Conservation (phyloP, 2,888 invertebrate genomes). For the Halocaridina rubra region DNA sequence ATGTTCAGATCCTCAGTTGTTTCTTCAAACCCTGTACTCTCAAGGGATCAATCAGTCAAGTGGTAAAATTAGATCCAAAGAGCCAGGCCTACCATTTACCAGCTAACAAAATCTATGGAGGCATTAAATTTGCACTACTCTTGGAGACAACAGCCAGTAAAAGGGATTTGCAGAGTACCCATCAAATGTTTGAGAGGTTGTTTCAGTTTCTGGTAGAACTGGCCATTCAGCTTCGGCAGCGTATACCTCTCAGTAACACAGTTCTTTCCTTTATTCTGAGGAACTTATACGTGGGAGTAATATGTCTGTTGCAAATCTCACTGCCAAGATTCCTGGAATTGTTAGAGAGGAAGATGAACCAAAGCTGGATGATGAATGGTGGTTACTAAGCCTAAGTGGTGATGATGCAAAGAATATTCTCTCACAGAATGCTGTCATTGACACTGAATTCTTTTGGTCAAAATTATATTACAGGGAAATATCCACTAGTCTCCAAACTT, state of each 20-base stretch:
- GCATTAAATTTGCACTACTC: constrained; percentile 21
- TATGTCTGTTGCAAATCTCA: too few species aligned
- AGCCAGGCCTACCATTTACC: constrained; percentile 15
- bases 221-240: constrained; percentile 20
- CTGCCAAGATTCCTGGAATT: background rate
- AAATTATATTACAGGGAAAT: constrained; percentile 18
- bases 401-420: background rate
- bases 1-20: constrained; percentile 19
- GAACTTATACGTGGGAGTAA: too few species aligned
- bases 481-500: constrained; percentile 29
- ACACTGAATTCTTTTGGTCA: constrained; percentile 20
- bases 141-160: constrained; percentile 12
- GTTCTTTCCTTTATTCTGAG: too few species aligned
- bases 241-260: constrained; percentile 39
- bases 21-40: constrained; percentile 5
- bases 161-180: background rate
- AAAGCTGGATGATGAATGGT: background rate
- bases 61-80: constrained; percentile 27
- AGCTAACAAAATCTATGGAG: constrained; percentile 42
- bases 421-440: background rate
- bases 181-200: constrained; percentile 14
- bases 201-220: constrained; percentile 24
- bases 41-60: constrained; percentile 31
- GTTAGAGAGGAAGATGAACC: background rate
- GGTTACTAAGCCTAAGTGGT: background rate